phyloP scores from a whole-genome alignment of 2,888 invertebrate genomes.

The Phalangium opilio region DNA sequence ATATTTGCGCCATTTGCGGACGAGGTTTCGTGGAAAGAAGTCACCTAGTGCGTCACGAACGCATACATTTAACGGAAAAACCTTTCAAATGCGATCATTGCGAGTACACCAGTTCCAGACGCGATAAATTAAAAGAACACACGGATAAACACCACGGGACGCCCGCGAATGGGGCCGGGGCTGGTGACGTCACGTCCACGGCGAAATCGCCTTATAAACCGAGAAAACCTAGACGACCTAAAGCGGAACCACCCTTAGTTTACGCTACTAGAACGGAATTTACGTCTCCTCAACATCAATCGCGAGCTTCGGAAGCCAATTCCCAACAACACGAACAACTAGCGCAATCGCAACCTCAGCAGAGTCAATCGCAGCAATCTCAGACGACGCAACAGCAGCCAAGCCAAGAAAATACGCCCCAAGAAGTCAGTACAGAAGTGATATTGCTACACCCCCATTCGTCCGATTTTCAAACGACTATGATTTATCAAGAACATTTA shows the following conservation, averaged over 20 bases:
- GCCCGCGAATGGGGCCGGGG: slow-evolving; percentile 14
- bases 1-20: slow-evolving; percentile 43
- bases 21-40: slow-evolving; percentile 50
- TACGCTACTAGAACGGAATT: too few relatives aligned
- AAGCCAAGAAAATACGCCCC: too few relatives aligned
- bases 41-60: slow-evolving; percentile 47
- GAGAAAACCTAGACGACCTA: slow-evolving; percentile 20
- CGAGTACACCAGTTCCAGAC: slow-evolving; percentile 46
- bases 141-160: slow-evolving; percentile 34
- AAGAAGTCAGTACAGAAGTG: too few relatives aligned
- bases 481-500: too few relatives aligned
- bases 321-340: too few relatives aligned
- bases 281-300: too few relatives aligned
- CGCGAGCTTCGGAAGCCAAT: too few relatives aligned
- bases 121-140: slow-evolving; percentile 48
- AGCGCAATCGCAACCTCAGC: too few relatives aligned
- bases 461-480: too few relatives aligned
- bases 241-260: neutral
- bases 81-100: slow-evolving; percentile 43
- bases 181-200: slow-evolving; percentile 2
- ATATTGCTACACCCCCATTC: too few relatives aligned
- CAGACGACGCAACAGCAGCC: too few relatives aligned
- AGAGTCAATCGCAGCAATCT: too few relatives aligned
- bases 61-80: slow-evolving; percentile 46
- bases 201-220: slow-evolving; percentile 22